These are phyloP conservation scores for Conus betulinus DNA, from an alignment of 1,140 invertebrate species.

Conservation along the genomic window DNA sequence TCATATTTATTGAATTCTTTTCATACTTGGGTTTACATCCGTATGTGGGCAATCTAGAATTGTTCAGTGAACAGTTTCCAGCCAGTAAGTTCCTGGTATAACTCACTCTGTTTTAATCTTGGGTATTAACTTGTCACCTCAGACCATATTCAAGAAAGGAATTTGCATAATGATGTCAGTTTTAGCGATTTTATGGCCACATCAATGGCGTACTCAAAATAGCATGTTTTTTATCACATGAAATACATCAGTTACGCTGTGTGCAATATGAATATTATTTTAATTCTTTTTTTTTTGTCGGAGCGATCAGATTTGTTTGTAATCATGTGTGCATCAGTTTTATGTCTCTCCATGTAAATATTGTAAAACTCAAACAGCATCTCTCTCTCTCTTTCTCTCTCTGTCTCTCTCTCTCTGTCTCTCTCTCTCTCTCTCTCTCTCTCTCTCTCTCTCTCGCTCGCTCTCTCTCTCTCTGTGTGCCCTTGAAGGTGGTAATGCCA, in stretches of 20 bases:
- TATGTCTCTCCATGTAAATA: no score
- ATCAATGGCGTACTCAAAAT: neutral
- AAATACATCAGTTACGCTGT: neutral
- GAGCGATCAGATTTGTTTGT: neutral
- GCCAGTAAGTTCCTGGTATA: neutral
- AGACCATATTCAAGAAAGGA: neutral
- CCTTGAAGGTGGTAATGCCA: no score
- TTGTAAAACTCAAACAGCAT: neutral
- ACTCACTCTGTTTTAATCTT: neutral
- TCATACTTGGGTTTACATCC: neutral
- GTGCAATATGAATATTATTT: neutral
- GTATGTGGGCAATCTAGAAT: no score
- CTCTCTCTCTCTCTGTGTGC: neutral
- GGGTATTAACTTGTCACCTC: neutral
- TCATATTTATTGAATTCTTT: neutral
- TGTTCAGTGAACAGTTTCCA: no score
- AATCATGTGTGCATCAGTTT: neutral
- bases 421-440: constrained; percentile 7
- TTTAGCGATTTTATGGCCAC: neutral
- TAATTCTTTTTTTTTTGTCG: neutral
- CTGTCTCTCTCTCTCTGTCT: constrained; percentile 7
- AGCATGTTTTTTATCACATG: neutral
- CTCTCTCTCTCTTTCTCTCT: constrained; percentile 9
- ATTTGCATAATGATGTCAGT: neutral
- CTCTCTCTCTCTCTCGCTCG: neutral